These are phyloP conservation scores for Himalopsyche japonica DNA, from an alignment of 2,888 invertebrate genomes.

Conservation along the genomic window DNA sequence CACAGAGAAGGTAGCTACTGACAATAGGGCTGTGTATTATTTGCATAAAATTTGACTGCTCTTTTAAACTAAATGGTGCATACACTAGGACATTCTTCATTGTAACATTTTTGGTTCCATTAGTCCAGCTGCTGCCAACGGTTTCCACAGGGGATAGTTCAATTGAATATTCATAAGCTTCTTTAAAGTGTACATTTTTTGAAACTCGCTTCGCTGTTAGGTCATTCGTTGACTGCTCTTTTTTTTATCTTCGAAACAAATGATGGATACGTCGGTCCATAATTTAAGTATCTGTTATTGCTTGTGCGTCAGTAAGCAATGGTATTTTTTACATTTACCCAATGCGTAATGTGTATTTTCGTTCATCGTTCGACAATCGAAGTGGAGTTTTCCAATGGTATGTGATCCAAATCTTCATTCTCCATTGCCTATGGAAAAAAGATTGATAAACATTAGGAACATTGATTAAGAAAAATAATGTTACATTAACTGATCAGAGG, in stretches of 20 bases:
- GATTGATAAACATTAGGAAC: not conserved
- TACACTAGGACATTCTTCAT: not conserved
- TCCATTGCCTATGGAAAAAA: conserved; percentile 35
- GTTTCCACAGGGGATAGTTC: not conserved
- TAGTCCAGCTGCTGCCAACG: not conserved
- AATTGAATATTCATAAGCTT: not conserved
- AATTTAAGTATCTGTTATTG: not conserved
- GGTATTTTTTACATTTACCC: conserved; percentile 1
- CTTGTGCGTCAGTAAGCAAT: not conserved
- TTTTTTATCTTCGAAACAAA: not conserved
- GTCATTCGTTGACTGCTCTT: not conserved
- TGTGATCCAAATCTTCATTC: conserved; percentile 19
- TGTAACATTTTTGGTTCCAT: not conserved
- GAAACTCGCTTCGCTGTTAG: not conserved
- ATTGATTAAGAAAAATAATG: not conserved
- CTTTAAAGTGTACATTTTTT: not conserved
- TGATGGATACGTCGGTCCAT: not conserved
- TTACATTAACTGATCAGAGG: no score
- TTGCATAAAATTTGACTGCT: not conserved
- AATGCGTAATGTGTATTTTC: not conserved
- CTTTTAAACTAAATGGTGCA: not conserved
- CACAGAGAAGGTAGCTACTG: not conserved
- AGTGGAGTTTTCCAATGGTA: conserved; percentile 13
- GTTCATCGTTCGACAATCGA: conserved; percentile 37
- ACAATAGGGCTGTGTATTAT: not conserved